phyloP scores from a whole-genome alignment of 2,888 invertebrate species.

The Danaus chrysippus region DNA sequence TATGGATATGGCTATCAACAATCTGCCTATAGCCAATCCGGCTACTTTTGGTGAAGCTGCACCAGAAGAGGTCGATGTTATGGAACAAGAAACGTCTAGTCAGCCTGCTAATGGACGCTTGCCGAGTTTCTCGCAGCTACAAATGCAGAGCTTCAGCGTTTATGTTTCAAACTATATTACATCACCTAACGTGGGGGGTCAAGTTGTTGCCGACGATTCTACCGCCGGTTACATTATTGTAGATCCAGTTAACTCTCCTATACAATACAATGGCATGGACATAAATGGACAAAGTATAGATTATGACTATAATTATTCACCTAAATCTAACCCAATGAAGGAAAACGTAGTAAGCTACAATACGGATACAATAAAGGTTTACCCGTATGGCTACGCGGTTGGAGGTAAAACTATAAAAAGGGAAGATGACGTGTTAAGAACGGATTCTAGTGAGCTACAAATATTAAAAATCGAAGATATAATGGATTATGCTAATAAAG shows the following conservation, averaged over 20 bases:
- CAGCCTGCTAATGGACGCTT: constrained; percentile 72
- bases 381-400: constrained; percentile 61
- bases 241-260: constrained; percentile 60
- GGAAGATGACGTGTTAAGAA: constrained; percentile 51
- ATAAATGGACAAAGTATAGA: constrained; percentile 56
- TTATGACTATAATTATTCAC: constrained; percentile 64
- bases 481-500: constrained; percentile 76
- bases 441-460: constrained; percentile 60
- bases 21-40: constrained; percentile 84
- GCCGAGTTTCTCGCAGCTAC: constrained; percentile 83
- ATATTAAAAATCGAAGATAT: constrained; percentile 71
- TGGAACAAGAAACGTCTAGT: constrained; percentile 69
- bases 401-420: constrained; percentile 69
- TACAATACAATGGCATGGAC: constrained; percentile 61
- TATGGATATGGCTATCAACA: constrained; percentile 86
- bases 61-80: constrained; percentile 70
- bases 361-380: constrained; percentile 56
- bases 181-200: constrained; percentile 89
- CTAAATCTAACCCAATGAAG: constrained; percentile 48
- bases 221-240: constrained; percentile 72
- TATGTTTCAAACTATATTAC: constrained; percentile 79
- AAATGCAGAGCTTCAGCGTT: constrained; percentile 78
- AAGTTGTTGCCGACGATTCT: constrained; percentile 77
- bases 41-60: constrained; percentile 90
- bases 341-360: constrained; percentile 61